phyloP scores from a whole-genome alignment of 1,140 invertebrate genomes.

The Dryas iulia region DNA sequence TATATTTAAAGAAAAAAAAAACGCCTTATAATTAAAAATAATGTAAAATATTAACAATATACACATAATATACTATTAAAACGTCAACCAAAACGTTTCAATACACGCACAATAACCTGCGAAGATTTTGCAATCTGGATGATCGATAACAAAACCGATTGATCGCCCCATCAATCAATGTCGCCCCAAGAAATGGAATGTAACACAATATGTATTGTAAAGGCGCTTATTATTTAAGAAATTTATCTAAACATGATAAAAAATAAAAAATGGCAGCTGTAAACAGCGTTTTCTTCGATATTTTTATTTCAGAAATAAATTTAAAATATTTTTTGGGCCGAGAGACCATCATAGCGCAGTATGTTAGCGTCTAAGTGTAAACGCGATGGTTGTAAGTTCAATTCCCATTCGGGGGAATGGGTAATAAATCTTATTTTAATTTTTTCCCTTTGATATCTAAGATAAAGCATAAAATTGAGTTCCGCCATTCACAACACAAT shows the following conservation, averaged over 20 bases:
- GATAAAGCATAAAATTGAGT: neutral
- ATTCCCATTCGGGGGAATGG: neutral
- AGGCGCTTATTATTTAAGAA: neutral
- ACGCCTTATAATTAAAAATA: neutral
- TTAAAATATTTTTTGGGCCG: too few species aligned
- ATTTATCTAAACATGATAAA: neutral
- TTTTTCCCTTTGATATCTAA: neutral
- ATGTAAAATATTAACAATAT: neutral
- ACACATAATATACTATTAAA: neutral
- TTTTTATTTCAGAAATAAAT: neutral
- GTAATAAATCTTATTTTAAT: neutral
- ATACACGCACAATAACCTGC: neutral
- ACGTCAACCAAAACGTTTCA: neutral
- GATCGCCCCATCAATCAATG: neutral
- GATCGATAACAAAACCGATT: neutral
- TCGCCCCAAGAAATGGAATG: neutral
- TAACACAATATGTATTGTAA: conserved; percentile 1
- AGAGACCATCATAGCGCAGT: too few species aligned
- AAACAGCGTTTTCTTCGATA: neutral
- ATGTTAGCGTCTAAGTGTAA: too few species aligned
- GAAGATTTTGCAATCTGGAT: neutral
- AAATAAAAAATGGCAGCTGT: neutral
- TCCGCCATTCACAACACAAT: neutral
- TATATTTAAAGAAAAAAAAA: too few species aligned
- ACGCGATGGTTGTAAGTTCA: neutral